A percentile compares a stretch with the other conserved stretches of the same genome.
Conservation (phyloP, 2,113 vertebrate species). For the Chroicocephalus ridibundus region DNA sequence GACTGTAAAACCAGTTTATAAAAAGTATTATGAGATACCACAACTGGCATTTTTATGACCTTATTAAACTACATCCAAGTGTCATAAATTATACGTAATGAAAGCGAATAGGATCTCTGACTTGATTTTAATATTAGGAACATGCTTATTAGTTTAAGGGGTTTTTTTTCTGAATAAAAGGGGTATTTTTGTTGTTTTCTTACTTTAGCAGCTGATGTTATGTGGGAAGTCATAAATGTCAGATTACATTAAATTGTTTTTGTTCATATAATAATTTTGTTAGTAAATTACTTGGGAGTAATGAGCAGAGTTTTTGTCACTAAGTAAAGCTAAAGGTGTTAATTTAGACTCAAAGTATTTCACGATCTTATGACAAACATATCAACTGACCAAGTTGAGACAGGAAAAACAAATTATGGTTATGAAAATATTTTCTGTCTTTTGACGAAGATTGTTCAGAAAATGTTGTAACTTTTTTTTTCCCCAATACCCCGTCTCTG, state of each 20-base stretch:
- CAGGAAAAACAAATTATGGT: constrained; percentile 42
- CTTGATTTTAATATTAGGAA: constrained; percentile 80
- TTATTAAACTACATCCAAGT: constrained; percentile 86
- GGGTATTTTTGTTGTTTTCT: constrained; percentile 67
- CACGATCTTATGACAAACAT: constrained; percentile 56
- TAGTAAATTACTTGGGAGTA: constrained; percentile 70
- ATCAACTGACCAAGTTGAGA: constrained; percentile 33
- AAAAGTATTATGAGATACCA: constrained; percentile 86
- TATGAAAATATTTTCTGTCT: constrained; percentile 5
- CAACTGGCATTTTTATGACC: constrained; percentile 84
- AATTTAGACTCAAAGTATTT: constrained; percentile 75
- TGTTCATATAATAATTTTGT: constrained; percentile 62
- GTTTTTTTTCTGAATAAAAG: constrained; percentile 68
- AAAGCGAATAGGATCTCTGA: constrained; percentile 79
- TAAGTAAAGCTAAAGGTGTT: constrained; percentile 72
- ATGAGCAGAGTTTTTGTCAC: constrained; percentile 68
- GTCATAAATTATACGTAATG: constrained; percentile 84
- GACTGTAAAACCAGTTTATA: constrained; percentile 87
- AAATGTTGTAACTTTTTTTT: background rate
- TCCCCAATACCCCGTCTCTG: background rate
- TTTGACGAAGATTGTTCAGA: constrained; percentile 13
- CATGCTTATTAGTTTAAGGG: constrained; percentile 76
- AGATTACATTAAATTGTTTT: constrained; percentile 71
- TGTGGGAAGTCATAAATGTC: constrained; percentile 80
- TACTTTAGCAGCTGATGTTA: constrained; percentile 75